Conservation (phyloP, 2,797 vertebrate genomes). For the Philypnodon macrostomus region DNA sequence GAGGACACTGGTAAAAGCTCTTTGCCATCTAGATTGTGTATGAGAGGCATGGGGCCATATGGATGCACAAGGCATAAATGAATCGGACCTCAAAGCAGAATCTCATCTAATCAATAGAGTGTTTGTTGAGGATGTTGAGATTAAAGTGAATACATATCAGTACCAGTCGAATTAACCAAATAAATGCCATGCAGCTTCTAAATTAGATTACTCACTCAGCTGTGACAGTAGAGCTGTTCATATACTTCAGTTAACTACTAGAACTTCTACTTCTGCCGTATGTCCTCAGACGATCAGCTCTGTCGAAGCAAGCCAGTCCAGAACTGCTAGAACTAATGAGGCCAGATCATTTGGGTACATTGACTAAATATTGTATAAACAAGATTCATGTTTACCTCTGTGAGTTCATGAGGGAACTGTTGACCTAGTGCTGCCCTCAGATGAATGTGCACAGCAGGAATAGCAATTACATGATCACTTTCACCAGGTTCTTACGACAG, state of each 20-base stretch:
- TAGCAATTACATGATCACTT: conserved; percentile 57
- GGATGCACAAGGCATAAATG: neutral
- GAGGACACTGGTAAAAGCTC: conserved; percentile 10
- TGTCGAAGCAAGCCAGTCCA: too few species aligned
- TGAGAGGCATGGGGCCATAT: conserved; percentile 18
- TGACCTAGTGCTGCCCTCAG: conserved; percentile 31
- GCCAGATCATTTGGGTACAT: too few species aligned
- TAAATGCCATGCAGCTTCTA: conserved; percentile 3
- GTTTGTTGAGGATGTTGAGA: neutral
- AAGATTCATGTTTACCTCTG: neutral
- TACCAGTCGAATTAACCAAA: too few species aligned
- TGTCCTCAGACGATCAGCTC: too few species aligned
- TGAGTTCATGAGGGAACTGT: conserved; percentile 2
- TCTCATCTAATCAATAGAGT: too few species aligned
- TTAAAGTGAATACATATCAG: conserved; percentile 1
- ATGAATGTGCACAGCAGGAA: conserved; percentile 41
- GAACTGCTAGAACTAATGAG: too few species aligned
- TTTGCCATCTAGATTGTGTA: conserved; percentile 9
- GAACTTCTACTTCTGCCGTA: too few species aligned
- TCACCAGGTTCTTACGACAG: conserved; percentile 29
- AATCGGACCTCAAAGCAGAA: neutral
- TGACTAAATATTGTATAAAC: too few species aligned
- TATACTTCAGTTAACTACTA: too few species aligned
- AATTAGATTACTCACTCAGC: neutral
- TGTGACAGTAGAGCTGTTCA: too few species aligned